Evolutionary conservation across 2,797 vertebrate species (phyloP).

Genomic region (Helostoma temminkii): DNA sequence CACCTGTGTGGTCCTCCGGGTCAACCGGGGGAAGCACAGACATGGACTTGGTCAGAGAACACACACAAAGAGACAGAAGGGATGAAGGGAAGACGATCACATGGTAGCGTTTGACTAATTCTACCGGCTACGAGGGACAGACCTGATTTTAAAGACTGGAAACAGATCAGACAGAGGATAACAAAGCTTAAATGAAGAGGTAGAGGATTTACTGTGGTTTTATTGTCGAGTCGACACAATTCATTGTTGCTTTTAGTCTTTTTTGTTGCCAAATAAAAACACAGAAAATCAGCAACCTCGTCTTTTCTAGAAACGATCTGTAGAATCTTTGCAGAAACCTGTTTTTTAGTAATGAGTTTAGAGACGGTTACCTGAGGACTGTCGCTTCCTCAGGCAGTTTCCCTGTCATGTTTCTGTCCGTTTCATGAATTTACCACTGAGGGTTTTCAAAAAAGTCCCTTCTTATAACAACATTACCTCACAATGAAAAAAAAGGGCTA

Average conservation of each 20-base stretch:
- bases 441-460: neutral
- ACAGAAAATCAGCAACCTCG: too few species aligned
- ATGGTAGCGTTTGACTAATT: constrained; percentile 32
- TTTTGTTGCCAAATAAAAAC: too few species aligned
- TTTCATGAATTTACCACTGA: neutral
- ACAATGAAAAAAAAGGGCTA: constrained; percentile 3
- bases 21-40: constrained; percentile 40
- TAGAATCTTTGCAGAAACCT: too few species aligned
- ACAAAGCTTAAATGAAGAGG: too few species aligned
- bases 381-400: neutral
- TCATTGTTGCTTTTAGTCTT: too few species aligned
- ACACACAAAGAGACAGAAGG: constrained; percentile 27
- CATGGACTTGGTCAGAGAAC: constrained; percentile 43
- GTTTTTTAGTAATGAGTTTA: neutral
- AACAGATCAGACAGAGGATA: constrained; percentile 9
- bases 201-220: too few species aligned
- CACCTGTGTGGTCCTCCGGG: constrained; percentile 61
- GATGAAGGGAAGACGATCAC: too few species aligned
- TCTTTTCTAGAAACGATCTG: too few species aligned
- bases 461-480: neutral
- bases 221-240: too few species aligned
- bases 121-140: neutral
- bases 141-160: neutral
- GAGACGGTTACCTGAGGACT: neutral
- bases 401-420: neutral